Conservation (phyloP, 2,888 invertebrate species). For the Cordilura impudica region DNA sequence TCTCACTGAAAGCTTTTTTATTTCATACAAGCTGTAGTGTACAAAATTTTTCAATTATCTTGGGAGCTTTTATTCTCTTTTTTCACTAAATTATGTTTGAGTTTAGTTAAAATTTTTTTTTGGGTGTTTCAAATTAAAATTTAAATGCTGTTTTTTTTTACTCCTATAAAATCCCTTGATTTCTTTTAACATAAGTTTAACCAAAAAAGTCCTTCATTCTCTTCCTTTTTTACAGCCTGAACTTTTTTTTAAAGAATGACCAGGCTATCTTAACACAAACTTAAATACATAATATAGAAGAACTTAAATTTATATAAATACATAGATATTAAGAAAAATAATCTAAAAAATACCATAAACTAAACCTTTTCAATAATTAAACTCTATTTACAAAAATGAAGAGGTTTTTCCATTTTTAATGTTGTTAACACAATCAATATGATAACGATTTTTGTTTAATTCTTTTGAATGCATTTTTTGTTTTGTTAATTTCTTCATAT, state of each 20-base stretch:
- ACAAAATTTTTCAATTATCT: not conserved
- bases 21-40: too few species aligned
- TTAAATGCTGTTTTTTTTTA: conserved; percentile 36
- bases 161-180: conserved; percentile 44
- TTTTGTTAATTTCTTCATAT: conserved; percentile 29
- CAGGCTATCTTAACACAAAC: conserved; percentile 43
- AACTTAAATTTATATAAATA: conserved; percentile 41
- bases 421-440: conserved; percentile 11
- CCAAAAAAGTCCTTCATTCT: conserved; percentile 72
- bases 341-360: conserved; percentile 28
- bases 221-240: conserved; percentile 66
- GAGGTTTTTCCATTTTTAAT: conserved; percentile 25
- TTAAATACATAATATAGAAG: conserved; percentile 23
- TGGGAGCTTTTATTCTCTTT: not conserved
- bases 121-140: not conserved
- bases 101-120: not conserved
- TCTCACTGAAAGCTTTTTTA: too few species aligned
- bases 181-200: conserved; percentile 54
- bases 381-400: conserved; percentile 43
- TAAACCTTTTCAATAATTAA: conserved; percentile 52
- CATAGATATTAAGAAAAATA: conserved; percentile 28
- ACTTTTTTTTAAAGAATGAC: conserved; percentile 5
- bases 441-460: conserved; percentile 16
- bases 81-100: not conserved
- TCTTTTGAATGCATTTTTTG: conserved; percentile 28